phyloP scores from a whole-genome alignment of 1,140 invertebrate species.

The Heliconius himera region DNA sequence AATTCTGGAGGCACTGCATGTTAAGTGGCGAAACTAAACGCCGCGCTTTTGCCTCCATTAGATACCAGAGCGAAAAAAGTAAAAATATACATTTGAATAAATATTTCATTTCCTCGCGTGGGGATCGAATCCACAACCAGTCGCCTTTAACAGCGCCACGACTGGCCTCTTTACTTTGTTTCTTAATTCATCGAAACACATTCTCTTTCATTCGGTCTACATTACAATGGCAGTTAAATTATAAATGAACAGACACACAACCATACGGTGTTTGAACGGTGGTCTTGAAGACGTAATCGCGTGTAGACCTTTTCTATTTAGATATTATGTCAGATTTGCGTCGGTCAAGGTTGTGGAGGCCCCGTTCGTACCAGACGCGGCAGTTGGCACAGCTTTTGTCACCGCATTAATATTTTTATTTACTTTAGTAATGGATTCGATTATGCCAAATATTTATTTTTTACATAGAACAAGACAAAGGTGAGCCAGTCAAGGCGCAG shows the following conservation, averaged over 20 bases:
- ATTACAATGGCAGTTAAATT: not conserved
- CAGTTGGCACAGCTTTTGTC: slow-evolving; percentile 50
- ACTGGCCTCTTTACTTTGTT: not conserved
- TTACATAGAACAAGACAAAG: not conserved
- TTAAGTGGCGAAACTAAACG: no score
- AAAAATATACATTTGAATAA: no score
- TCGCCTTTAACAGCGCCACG: no score
- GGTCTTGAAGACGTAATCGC: not conserved
- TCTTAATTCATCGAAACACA: not conserved
- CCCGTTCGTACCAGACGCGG: slow-evolving; percentile 63
- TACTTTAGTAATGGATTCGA: slow-evolving; percentile 9
- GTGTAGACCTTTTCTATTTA: slow-evolving; percentile 4
- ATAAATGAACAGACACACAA: not conserved
- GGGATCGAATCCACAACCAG: no score
- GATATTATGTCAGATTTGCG: slow-evolving; percentile 22
- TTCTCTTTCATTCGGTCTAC: not conserved
- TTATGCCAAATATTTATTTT: not conserved
- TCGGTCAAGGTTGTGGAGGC: slow-evolving; percentile 72
- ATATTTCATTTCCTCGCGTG: no score
- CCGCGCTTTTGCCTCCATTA: no score
- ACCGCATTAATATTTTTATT: slow-evolving; percentile 45
- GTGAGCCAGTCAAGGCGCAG: no score
- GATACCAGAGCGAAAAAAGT: no score
- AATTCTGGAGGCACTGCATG: no score
- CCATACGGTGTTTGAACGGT: not conserved